Evolutionary conservation across 2,888 invertebrate genomes (phyloP).

Genomic region (Ephialtes manifestator): DNA sequence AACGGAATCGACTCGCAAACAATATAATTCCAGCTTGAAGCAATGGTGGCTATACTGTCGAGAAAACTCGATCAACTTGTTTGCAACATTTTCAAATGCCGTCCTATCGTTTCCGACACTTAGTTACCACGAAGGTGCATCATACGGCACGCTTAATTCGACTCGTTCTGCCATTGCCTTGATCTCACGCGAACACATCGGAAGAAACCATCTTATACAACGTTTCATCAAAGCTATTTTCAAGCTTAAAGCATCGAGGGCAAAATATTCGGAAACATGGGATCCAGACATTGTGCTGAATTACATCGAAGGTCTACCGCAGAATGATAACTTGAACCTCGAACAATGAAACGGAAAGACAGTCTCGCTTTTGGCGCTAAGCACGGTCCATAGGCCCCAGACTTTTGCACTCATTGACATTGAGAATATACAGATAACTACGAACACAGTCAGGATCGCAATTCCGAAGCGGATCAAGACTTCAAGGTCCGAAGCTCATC

Average conservation of each 20-base stretch:
- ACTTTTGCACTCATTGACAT: background rate
- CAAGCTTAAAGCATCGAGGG: too few relatives aligned
- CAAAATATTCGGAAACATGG: too few relatives aligned
- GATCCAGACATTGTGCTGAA: too few relatives aligned
- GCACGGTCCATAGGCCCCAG: too few relatives aligned
- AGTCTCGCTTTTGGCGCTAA: too few relatives aligned
- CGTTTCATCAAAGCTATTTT: too few relatives aligned
- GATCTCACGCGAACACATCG: conserved; percentile 4
- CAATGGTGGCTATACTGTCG: conserved; percentile 66
- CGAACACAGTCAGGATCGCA: background rate
- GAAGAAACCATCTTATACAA: too few relatives aligned
- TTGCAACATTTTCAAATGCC: conserved; percentile 9
- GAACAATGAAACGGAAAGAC: too few relatives aligned
- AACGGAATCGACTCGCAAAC: conserved; percentile 38
- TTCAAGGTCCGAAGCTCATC: background rate
- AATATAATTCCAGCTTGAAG: conserved; percentile 40
- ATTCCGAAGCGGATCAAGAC: background rate
- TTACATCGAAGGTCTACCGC: too few relatives aligned
- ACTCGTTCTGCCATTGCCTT: conserved; percentile 25
- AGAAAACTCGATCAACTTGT: conserved; percentile 23
- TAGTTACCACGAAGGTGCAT: conserved; percentile 21
- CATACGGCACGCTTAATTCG: too few relatives aligned
- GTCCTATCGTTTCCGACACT: conserved; percentile 21
- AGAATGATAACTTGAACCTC: too few relatives aligned
- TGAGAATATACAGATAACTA: background rate